These are phyloP conservation scores for Limnephilus marmoratus DNA, from an alignment of 2,888 invertebrate genomes.

Conservation along the genomic window DNA sequence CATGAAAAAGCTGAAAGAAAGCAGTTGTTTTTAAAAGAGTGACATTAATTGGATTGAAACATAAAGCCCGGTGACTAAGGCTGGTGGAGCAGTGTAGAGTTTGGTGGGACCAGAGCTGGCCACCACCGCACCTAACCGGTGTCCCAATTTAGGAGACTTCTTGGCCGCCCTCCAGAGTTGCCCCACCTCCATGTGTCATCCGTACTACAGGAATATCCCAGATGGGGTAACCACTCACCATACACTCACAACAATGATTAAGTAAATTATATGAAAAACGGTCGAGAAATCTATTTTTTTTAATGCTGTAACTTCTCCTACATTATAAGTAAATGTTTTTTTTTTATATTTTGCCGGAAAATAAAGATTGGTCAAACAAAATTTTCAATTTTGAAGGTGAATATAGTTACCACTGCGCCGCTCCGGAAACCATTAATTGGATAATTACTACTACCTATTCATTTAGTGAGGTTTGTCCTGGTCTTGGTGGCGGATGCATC, in stretches of 20 bases:
- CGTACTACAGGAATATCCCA: background rate
- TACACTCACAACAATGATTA: background rate
- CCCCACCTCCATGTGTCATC: constrained; percentile 10
- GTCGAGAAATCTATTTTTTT: too few species aligned
- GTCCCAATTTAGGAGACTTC: constrained; percentile 15
- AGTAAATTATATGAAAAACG: background rate
- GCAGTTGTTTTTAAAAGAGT: background rate
- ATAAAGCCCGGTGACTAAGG: background rate
- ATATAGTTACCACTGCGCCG: too few species aligned
- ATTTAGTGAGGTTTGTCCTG: too few species aligned
- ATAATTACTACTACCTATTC: too few species aligned
- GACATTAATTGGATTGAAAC: background rate
- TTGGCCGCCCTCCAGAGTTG: constrained; percentile 14
- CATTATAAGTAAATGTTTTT: too few species aligned
- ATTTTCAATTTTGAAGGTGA: too few species aligned
- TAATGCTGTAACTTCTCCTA: too few species aligned
- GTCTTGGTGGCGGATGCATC: too few species aligned
- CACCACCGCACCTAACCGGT: background rate
- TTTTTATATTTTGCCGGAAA: too few species aligned
- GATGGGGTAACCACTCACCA: background rate
- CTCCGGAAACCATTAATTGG: too few species aligned
- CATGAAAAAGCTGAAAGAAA: too few species aligned
- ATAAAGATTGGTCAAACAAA: too few species aligned
- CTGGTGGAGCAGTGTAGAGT: background rate
- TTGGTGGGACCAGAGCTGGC: background rate